Evolutionary conservation across 2,888 invertebrate genomes (phyloP), one percentile per base, ranked within the genome.

Genomic region (Chironomus tentans): DNA sequence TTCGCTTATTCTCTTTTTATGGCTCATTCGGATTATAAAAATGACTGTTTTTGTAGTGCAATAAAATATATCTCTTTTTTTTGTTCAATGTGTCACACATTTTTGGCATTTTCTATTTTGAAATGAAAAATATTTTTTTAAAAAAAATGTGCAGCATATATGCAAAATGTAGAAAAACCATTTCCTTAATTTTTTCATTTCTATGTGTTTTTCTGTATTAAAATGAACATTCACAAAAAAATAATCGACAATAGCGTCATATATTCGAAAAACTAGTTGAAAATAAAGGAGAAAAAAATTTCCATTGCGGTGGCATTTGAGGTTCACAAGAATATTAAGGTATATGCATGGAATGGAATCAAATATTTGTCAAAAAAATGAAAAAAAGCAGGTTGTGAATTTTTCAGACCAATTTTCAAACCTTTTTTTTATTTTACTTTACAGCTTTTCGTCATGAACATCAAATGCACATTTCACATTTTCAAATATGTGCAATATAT

Each of bases 281-380:
- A 70, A 70, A 70, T 12, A 38, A 68, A 5, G 15, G 13, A 10
- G 15, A 68, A 69, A 15, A n/a, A 2, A 6, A 5, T 71, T 48
- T 56, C 56, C 48, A 61, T 12, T 38, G 61, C 62, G 24, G 15
- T 73, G 72, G 62, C 72, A 73, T 28, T 73, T 62, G 62, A 73
- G 46, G 61, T 56, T 65, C 21, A 24, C 21, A 65, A 22, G 22
- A 10, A 22, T 24, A 24, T 22, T 24, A 10, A 38, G 15, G 24
- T 56, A 6, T 22, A 56, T 50, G 12, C 56, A 46, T 28, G 56
- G 61, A 61, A 61, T 15, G 48, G 38, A 73, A 68, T 73, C 72
- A 73, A 73, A 73, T 73, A 73, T 73, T 73, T 71, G 71, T 71
- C 71, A 71, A 71, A 73, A 73, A 61, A n/a, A n/a, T n/a, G n/a